These are phyloP conservation scores for Vanessa tameamea DNA, from an alignment of 1,140 invertebrate species.

Conservation along the genomic window DNA sequence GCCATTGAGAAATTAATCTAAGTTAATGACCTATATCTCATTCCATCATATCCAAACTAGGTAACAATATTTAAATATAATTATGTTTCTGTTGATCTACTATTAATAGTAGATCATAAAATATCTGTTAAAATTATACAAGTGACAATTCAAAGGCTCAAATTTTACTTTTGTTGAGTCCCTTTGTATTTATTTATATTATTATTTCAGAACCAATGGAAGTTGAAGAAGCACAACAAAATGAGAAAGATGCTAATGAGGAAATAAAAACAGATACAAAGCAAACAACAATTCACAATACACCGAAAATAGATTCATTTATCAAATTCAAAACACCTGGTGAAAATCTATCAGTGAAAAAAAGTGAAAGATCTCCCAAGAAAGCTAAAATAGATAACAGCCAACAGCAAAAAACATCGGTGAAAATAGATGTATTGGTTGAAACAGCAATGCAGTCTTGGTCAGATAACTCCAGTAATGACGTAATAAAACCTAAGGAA, in stretches of 20 bases:
- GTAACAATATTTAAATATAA: too few relatives aligned
- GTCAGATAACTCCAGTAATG: slow-evolving; percentile 76
- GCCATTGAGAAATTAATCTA: background rate
- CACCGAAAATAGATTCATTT: slow-evolving; percentile 63
- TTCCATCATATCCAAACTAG: too few relatives aligned
- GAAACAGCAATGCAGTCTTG: slow-evolving; percentile 81
- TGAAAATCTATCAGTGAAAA: slow-evolving; percentile 23
- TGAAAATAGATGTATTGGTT: slow-evolving; percentile 73
- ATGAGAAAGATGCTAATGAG: slow-evolving; percentile 34
- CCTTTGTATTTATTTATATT: background rate
- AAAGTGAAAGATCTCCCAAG: slow-evolving; percentile 59
- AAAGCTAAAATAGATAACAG: slow-evolving; percentile 47
- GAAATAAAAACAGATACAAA: slow-evolving; percentile 43
- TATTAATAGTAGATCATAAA: too few relatives aligned
- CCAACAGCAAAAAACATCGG: slow-evolving; percentile 61
- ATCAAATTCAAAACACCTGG: slow-evolving; percentile 71
- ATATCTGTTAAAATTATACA: too few relatives aligned
- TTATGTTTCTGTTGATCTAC: too few relatives aligned
- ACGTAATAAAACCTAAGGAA: slow-evolving; percentile 63
- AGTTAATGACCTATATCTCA: too few relatives aligned
- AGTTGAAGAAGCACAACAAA: slow-evolving; percentile 46
- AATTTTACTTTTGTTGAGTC: too few relatives aligned
- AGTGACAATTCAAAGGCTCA: too few relatives aligned
- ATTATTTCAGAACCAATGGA: slow-evolving; percentile 54
- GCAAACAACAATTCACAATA: slow-evolving; percentile 45